A percentile compares a stretch with the other conserved stretches of the same genome.
phyloP scores from a whole-genome alignment of 1,140 invertebrate species.

The Holotrichia oblita region DNA sequence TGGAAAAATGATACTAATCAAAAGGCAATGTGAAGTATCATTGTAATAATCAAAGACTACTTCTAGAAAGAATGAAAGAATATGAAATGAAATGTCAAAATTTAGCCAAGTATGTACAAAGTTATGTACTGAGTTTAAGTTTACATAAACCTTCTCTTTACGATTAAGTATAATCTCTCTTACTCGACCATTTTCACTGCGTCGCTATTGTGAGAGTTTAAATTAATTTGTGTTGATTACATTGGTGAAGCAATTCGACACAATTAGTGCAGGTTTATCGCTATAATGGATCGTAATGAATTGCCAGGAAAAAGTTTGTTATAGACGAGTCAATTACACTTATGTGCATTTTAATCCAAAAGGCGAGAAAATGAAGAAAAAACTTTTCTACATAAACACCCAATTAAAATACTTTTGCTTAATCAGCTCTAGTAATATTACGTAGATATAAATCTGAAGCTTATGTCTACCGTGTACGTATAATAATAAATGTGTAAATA shows the following conservation, averaged over 20 bases:
- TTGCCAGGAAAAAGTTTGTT: constrained; percentile 5
- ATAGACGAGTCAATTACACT: constrained; percentile 17
- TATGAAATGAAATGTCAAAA: no score
- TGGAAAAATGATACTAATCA: no score
- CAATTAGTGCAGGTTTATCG: constrained; percentile 30
- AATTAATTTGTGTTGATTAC: constrained; percentile 18
- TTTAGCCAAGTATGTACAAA: no score
- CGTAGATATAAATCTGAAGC: not conserved
- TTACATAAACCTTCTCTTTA: no score
- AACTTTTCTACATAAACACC: not conserved
- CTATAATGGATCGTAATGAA: constrained; percentile 7
- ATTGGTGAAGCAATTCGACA: not conserved
- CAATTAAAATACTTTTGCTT: constrained; percentile 17
- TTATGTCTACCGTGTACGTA: not conserved
- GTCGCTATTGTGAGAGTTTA: not conserved
- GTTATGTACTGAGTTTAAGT: no score
- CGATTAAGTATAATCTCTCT: no score
- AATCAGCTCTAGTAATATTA: constrained; percentile 14
- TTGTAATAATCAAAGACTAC: no score
- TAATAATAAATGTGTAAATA: constrained; percentile 6
- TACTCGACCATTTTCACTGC: no score
- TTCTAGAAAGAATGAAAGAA: no score
- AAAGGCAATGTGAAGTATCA: no score
- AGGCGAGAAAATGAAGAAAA: constrained; percentile 17
- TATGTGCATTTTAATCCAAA: constrained; percentile 4